Evolutionary conservation across 2,797 vertebrate species (phyloP), one percentile per base, ranked within the genome.

Genomic region (Ctenosaura bakeri): DNA sequence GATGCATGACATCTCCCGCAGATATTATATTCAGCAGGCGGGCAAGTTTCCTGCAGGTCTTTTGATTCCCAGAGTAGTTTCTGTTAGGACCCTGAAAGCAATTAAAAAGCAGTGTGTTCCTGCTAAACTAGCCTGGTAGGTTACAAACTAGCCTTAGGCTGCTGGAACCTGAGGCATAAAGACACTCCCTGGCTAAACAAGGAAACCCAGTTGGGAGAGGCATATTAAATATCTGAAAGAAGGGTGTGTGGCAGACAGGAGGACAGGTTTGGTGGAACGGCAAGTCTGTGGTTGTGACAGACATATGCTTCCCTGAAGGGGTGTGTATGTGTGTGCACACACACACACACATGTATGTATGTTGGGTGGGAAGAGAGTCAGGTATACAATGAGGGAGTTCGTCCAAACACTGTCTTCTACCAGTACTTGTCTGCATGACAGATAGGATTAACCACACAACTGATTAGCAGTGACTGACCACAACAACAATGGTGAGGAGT

Each of bases 101-200:
- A 93, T 91, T 46, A 92, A 94, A 92, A 94, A 81, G 69, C 91
- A 93, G 91, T 88, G 91, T 93, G 93, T 93, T 95, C 93, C 85
- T 87, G 89, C 90, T 56, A 93, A 93, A 95, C 95, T 92, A 91
- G 95, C 89, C 92, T 89, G 90, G 92, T 94, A 89, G 94, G 95
- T 95, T 96, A 94, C 89, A 4, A 59, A 7, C 26, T 52, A 59
- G 50, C 85, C 85, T 87, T 83, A 38, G 78, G 42, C n/a, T 46
- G 73, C 20, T 77, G 50, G 22, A 86, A 26, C 84, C 78, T 56
- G 71, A 69, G 79, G 78, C 79, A 69, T 46, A 83, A 93, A 93
- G 86, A 91, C 84, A 89, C 88, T 83, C 89, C 89, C 92, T 91
- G 76, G 91, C 81, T 86, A 88, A 90, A 88, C 88, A 90, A 92